Conservation (phyloP, 2,888 invertebrate genomes). For the Heliconius cydno region DNA sequence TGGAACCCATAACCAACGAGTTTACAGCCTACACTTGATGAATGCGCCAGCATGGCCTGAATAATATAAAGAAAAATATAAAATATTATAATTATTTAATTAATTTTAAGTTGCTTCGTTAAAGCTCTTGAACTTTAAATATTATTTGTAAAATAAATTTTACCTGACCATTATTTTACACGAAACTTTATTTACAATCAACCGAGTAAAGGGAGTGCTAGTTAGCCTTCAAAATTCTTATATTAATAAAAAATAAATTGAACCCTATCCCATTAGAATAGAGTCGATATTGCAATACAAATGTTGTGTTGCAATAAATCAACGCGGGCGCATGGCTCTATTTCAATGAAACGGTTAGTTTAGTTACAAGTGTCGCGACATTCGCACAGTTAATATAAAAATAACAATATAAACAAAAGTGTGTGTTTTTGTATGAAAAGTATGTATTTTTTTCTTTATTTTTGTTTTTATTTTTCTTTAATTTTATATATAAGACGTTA, state of each 20-base stretch:
- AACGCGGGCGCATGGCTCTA: conserved; percentile 46
- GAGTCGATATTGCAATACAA: background rate
- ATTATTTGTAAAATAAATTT: background rate
- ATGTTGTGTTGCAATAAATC: conserved; percentile 25
- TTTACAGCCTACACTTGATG: no score
- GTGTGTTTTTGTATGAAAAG: conserved; percentile 9
- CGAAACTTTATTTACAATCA: background rate
- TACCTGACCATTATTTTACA: conserved; percentile 3
- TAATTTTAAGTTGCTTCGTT: no score
- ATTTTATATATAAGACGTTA: background rate
- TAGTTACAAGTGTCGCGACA: conserved; percentile 45
- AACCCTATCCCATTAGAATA: background rate
- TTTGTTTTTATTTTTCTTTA: background rate
- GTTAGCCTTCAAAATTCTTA: conserved; percentile 13
- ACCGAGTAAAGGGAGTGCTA: conserved; percentile 6
- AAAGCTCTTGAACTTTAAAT: background rate
- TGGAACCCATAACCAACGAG: no score
- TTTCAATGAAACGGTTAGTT: conserved; percentile 48
- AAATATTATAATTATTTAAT: background rate
- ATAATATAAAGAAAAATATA: no score
- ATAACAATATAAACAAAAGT: background rate
- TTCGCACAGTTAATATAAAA: conserved; percentile 36
- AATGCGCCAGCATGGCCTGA: no score
- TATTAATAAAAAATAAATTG: background rate
- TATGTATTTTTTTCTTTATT: background rate